phyloP scores from a whole-genome alignment of 2,888 invertebrate species.

The Anthrax anthrax region DNA sequence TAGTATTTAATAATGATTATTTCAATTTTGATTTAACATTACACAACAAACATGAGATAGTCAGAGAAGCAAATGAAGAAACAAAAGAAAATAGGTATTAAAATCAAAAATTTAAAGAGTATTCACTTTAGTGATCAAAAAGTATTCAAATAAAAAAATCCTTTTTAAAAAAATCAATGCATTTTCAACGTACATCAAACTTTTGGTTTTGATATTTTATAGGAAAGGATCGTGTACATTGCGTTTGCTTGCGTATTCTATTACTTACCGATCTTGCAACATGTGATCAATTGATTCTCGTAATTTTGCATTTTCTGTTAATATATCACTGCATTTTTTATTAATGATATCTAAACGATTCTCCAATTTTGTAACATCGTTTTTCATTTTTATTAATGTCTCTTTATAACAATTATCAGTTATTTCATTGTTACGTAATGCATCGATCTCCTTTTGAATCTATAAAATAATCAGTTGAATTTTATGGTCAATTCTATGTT shows the following conservation, averaged over 20 bases:
- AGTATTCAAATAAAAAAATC: too few species aligned
- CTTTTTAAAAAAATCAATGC: too few species aligned
- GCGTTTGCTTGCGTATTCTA: too few species aligned
- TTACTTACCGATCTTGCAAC: slow-evolving; percentile 57
- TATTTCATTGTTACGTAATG: slow-evolving; percentile 33
- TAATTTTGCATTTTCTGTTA: slow-evolving; percentile 56
- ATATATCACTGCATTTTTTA: slow-evolving; percentile 59
- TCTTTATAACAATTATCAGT: slow-evolving; percentile 36
- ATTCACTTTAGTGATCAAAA: too few species aligned
- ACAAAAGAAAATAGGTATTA: too few species aligned
- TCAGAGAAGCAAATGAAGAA: too few species aligned
- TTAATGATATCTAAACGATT: slow-evolving; percentile 62
- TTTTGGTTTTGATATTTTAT: too few species aligned
- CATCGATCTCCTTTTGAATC: slow-evolving; percentile 31
- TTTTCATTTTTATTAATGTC: slow-evolving; percentile 30
- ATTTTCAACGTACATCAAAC: too few species aligned
- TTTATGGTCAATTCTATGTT: too few species aligned
- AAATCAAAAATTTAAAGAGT: too few species aligned
- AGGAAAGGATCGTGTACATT: too few species aligned
- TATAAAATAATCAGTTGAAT: slow-evolving; percentile 5
- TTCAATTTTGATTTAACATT: background rate
- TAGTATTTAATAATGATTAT: background rate
- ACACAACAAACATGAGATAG: too few species aligned
- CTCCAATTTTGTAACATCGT: slow-evolving; percentile 48
- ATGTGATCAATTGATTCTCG: slow-evolving; percentile 69